Base-by-base conservation (phyloP, 1,140 invertebrate genomes). In the Dendrolimus kikuchii region DNA sequence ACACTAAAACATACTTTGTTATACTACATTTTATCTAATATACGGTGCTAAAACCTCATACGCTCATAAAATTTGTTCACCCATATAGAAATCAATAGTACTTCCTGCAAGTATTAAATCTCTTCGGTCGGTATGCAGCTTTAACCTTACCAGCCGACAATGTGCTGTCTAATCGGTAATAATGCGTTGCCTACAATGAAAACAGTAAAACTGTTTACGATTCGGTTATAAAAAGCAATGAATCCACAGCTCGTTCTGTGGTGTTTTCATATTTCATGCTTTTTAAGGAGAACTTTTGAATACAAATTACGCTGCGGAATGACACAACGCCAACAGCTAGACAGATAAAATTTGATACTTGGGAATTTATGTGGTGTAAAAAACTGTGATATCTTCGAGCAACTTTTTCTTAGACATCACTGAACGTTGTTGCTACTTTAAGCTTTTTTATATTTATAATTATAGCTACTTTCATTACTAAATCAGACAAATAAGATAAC, bases 191-290 rank as follows among this genome's bases (percentile, higher is more conserved):
- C 46, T 48, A 59, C 47, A 63, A 57, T 57, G 61, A 55, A 59
- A 57, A 54, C 44, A 40, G 52, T 60, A 59, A 59, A 59, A 50
- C 10, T 49, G 47, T 55, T 65, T 51, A 58, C 48, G 51, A 48
- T 51, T 43, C 44, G 42, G 43, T 51, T 45, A 46, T 51, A 59
- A 55, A 48, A 45, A 54, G 51, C 45, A 40, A 49, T 51, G 47
- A 51, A 52, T 46, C 38, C 41, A 5, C 41, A 10, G 49, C 43
- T 46, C 23, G 38, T 40, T n/a, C 5, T n/a, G 38, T 8, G 51
- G 54, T 44, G 49, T 49, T 60, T 50, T 57, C 57, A 59, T 62
- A 59, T 62, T 66, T 62, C 56, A 62, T 59, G 49, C 54, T 49
- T 53, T 57, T 55, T 59, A 46, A 57, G 47, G 40, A 37, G 46